Conservation (phyloP, 2,888 invertebrate species). For the Drosophila fungiperda region DNA sequence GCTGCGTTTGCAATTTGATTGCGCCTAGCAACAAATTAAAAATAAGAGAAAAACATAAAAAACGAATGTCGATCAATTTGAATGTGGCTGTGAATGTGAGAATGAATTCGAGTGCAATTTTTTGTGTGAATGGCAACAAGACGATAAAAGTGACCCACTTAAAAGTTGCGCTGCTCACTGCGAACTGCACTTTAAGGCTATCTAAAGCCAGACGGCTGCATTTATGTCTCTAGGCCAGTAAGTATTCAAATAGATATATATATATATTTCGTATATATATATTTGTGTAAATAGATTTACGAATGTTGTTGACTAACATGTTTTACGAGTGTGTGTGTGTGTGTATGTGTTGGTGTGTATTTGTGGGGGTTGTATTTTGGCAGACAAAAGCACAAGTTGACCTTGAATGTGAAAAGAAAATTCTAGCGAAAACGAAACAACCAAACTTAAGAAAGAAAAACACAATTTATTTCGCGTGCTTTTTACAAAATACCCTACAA, state of each 20-base stretch:
- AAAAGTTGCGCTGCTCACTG: conserved; percentile 20
- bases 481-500: conserved; percentile 11
- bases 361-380: conserved; percentile 36
- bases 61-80: conserved; percentile 24
- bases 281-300: neutral
- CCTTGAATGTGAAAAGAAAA: conserved; percentile 70
- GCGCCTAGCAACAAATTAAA: conserved; percentile 65
- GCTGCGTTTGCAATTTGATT: conserved; percentile 40
- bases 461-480: conserved; percentile 11
- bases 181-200: conserved; percentile 48
- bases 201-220: conserved; percentile 22
- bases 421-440: conserved; percentile 43
- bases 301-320: conserved; percentile 30
- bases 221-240: conserved; percentile 57
- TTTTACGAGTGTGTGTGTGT: conserved; percentile 1
- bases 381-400: conserved; percentile 45
- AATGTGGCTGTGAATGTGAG: conserved; percentile 3
- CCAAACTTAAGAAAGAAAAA: conserved; percentile 9
- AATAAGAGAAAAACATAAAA: neutral
- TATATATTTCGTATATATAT: neutral
- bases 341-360: neutral
- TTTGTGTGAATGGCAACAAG: conserved; percentile 23
- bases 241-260: conserved; percentile 17
- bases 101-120: conserved; percentile 19
- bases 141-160: conserved; percentile 80